Percentiles rank a stretch among this genome's conserved stretches.
phyloP scores from a whole-genome alignment of 2,888 invertebrate genomes.

The Eristalis tenax region DNA sequence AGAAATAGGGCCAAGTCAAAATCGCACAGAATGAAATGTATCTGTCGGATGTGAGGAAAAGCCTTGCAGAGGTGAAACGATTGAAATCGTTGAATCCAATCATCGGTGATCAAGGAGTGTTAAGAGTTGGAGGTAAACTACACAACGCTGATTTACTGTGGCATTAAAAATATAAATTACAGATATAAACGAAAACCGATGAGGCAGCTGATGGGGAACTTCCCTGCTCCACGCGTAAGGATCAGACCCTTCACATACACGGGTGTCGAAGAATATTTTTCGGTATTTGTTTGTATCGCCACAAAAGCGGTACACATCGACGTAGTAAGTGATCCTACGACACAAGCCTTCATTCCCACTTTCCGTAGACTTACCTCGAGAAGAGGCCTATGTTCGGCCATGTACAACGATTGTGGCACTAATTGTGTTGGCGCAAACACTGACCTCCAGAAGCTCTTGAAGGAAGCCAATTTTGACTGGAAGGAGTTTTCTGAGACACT shows the following conservation, averaged over 20 bases:
- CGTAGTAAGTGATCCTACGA: constrained; percentile 7
- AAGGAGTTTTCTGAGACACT: not conserved
- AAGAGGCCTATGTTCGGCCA: constrained; percentile 6
- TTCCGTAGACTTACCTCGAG: not conserved
- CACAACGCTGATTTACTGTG: not conserved
- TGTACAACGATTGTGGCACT: constrained; percentile 6
- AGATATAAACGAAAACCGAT: not conserved
- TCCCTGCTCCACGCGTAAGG: constrained; percentile 11
- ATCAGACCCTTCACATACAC: constrained; percentile 46
- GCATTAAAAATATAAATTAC: too few species aligned
- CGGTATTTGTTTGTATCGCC: constrained; percentile 36
- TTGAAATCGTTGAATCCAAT: too few species aligned
- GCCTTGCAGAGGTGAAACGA: too few species aligned
- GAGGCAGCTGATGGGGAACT: constrained; percentile 27
- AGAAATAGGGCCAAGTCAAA: too few species aligned
- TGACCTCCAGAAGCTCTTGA: not conserved
- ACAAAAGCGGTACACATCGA: constrained; percentile 45
- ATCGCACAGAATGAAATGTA: too few species aligned
- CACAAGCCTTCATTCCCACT: not conserved
- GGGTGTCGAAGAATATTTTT: constrained; percentile 37
- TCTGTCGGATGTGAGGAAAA: too few species aligned
- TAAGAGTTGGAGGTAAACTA: not conserved
- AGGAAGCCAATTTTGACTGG: not conserved
- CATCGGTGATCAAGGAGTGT: not conserved
- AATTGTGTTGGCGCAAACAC: constrained; percentile 9